Evolutionary conservation across 2,888 invertebrate species (phyloP).

Genomic region (Eumacrocentrus americanus): DNA sequence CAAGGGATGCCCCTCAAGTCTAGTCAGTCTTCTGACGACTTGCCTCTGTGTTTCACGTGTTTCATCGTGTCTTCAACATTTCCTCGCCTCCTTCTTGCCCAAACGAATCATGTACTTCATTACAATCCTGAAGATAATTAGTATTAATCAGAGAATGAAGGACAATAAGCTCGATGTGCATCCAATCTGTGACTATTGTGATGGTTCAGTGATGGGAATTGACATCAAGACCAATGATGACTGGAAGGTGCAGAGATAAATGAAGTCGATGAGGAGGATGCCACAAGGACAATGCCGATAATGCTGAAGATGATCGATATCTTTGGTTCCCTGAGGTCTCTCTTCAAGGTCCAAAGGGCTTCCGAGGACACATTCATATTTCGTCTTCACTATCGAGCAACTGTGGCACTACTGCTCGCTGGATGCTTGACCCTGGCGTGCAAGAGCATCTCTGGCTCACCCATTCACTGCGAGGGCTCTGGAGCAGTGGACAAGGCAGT

Average conservation of each 20-base stretch:
- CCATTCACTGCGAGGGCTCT: constrained; percentile 61
- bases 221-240: too few species aligned
- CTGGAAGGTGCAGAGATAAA: too few species aligned
- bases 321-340: constrained; percentile 57
- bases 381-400: constrained; percentile 64
- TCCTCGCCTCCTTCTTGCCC: too few species aligned
- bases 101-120: too few species aligned
- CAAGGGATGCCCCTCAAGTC: constrained; percentile 61
- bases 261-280: not conserved
- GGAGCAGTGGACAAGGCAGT: constrained; percentile 72
- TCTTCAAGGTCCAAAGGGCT: constrained; percentile 56
- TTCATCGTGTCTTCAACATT: constrained; percentile 30
- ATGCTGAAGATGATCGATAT: constrained; percentile 60
- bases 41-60: constrained; percentile 51
- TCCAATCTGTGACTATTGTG: too few species aligned
- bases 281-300: constrained; percentile 47
- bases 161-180: too few species aligned
- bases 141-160: too few species aligned
- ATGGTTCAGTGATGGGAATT: too few species aligned
- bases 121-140: too few species aligned
- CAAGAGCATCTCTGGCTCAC: constrained; percentile 60
- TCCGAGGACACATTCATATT: constrained; percentile 63
- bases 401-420: constrained; percentile 63
- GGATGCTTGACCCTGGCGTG: constrained; percentile 64
- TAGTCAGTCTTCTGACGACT: constrained; percentile 56